These are phyloP conservation scores for Apteryx mantelli DNA, from an alignment of 2,113 vertebrate species.

Conservation along the genomic window DNA sequence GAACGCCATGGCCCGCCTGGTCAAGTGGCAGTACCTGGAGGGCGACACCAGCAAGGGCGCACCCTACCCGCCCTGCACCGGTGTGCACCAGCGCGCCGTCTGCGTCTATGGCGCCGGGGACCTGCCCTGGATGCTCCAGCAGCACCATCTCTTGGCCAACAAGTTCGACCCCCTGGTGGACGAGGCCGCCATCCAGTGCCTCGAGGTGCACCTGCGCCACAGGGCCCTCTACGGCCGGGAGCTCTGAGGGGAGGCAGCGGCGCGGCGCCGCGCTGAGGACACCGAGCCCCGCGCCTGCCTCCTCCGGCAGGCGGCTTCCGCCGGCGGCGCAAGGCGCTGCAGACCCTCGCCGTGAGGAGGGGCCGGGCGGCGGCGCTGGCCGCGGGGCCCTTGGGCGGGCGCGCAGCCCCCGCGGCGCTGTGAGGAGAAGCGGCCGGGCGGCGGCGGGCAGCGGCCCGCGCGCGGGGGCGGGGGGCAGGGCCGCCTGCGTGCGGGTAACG, in stretches of 20 bases:
- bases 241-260: conserved; percentile 11
- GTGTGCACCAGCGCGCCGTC: conserved; percentile 75
- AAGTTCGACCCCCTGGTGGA: conserved; percentile 91
- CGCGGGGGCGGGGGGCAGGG: no score
- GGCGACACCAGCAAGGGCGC: conserved; percentile 83
- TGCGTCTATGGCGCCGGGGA: conserved; percentile 90
- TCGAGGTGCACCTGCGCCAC: conserved; percentile 85
- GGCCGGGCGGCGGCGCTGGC: no score
- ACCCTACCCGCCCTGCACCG: conserved; percentile 84
- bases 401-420: no score
- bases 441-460: not conserved
- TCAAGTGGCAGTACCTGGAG: conserved; percentile 84
- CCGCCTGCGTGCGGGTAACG: not conserved
- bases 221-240: conserved; percentile 74
- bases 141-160: conserved; percentile 90
- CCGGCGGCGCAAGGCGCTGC: no score
- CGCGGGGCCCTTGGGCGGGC: no score
- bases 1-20: conserved; percentile 82
- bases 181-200: conserved; percentile 81
- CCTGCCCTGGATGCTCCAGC: conserved; percentile 84
- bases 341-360: accelerated
- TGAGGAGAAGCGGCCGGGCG: not conserved
- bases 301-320: not conserved
- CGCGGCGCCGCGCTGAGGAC: not conserved
- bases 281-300: not conserved